These are phyloP conservation scores for Lithophane semibrunnea DNA, from an alignment of 2,888 invertebrate species.

Conservation along the genomic window DNA sequence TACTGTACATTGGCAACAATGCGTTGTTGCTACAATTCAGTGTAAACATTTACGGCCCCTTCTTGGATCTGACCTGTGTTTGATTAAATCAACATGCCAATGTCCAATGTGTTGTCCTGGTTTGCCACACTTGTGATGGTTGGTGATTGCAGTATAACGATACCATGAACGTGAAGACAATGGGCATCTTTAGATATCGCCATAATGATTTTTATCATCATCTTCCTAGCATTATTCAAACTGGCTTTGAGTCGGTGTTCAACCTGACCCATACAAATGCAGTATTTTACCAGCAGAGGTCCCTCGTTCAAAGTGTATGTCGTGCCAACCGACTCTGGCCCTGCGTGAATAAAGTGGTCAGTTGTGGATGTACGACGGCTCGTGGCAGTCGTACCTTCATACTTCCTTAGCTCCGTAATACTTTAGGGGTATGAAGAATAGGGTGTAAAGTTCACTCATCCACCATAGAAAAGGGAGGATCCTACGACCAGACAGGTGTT, in stretches of 20 bases:
- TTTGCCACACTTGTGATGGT: neutral
- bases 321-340: neutral
- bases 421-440: too few species aligned
- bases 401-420: neutral
- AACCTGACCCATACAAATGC: neutral
- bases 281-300: neutral
- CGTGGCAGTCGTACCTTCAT: neutral
- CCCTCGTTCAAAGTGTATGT: neutral
- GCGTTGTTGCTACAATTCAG: neutral
- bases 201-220: neutral
- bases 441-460: too few species aligned
- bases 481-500: too few species aligned
- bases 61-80: neutral
- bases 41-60: neutral
- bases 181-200: neutral
- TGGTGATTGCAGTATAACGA: neutral
- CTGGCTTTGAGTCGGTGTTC: neutral
- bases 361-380: neutral
- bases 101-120: too few species aligned
- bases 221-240: neutral
- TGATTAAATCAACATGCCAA: neutral
- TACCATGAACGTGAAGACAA: neutral
- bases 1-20: neutral
- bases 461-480: too few species aligned
- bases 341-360: neutral